Evolutionary conservation across 2,113 vertebrate species (phyloP).

Genomic region (Nestor notabilis): DNA sequence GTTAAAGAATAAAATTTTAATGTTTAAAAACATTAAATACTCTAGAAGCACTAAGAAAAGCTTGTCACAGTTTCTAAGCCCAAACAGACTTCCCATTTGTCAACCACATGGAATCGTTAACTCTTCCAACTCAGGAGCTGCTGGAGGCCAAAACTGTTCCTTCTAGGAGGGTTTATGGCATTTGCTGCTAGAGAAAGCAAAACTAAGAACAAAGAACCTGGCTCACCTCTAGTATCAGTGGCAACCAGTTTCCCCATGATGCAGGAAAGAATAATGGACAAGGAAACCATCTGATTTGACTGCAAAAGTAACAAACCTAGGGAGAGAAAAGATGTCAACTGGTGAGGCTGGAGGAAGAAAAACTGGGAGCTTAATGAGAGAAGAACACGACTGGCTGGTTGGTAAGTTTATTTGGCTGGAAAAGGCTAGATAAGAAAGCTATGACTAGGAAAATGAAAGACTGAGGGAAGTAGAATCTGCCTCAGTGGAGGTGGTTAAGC

Average conservation of each 20-base stretch:
- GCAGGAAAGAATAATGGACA: background rate
- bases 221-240: background rate
- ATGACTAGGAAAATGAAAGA: background rate
- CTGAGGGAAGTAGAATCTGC: background rate
- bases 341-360: background rate
- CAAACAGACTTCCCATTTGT: background rate
- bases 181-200: accelerated
- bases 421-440: background rate
- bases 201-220: background rate
- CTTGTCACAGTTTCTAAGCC: background rate
- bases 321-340: background rate
- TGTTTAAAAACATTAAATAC: background rate
- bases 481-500: background rate
- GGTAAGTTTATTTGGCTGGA: background rate
- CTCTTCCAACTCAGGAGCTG: background rate
- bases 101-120: background rate
- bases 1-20: background rate
- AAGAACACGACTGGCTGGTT: background rate
- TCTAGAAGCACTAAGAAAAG: background rate
- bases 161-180: background rate
- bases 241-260: background rate
- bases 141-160: background rate
- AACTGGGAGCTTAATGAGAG: background rate
- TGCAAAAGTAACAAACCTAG: background rate
- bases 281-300: background rate